Base-by-base conservation (phyloP, 2,113 vertebrate genomes). In the Dinomys branickii region DNA sequence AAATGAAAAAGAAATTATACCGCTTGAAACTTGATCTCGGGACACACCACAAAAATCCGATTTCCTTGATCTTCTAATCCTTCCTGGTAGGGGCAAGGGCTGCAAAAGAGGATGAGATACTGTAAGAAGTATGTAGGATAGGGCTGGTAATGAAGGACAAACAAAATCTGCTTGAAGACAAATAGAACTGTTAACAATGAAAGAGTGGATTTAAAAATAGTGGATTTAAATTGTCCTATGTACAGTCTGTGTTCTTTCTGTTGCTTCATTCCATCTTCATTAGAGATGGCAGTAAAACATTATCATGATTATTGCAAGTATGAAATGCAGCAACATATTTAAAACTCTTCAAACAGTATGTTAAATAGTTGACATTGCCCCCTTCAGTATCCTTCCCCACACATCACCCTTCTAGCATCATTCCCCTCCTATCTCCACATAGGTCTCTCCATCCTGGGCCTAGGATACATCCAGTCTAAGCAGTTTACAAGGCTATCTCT, bases 11-110 rank as follows among this genome's bases (percentile, higher is more conserved):
- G 65, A 71, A 56, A 56, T 90, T 92, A 30, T 47, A 81, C 11
- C 85, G 85, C 81, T 38, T 85, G 82, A 90, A 94, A 95, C 50
- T 80, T 92, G 28, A 80, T 59, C 88, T 94, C 85, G 44, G 44
- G 59, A 96, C 10, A 71, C 8, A 93, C 14, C 24, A 91, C 8
- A 75, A 78, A 95, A 93, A 61, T 88, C 38, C 5, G 41, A 2
- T 90, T 85, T 88, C 14, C 26, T 93, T 85, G 17, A 88, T 73
- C 35, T 90, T 50, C 44, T 47, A 75, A 17, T 63, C 26, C 8
- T 93, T 92, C 5, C 54, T 65, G 54, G 12, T 24, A 65, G 28
- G 12, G n/a, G 3, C 41, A 10, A 86, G 26, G 19, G 22, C 59
- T 92, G 33, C 90, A 28, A 67, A 41, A 38, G 8, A 47, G 10